Evolutionary conservation across 2,797 vertebrate genomes (phyloP), one percentile per base, ranked within the genome.

Genomic region (Acanthis flammea): DNA sequence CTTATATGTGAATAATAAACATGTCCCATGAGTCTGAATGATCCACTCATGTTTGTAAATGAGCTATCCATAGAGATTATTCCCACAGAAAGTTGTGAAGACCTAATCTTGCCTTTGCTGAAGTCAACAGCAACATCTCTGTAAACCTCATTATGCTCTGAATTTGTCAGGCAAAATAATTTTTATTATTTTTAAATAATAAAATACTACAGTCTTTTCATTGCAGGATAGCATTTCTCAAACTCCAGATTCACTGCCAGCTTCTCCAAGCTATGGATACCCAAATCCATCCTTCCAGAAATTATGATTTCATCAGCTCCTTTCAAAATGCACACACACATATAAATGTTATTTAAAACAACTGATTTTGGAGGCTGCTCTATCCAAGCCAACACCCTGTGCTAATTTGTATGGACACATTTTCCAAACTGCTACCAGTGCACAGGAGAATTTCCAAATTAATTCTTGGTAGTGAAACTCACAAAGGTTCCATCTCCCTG

Each of bases 41-140:
- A 94, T 94, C 89, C 63, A 86, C 60, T 92, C 87, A 77, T 91
- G 90, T 94, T 86, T 92, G 79, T 91, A 92, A 94, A 97, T 77
- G 88, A 96, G 90, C 48, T 63, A 79, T 63, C 95, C 88, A 42
- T 0, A 47, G 90, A 88, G 82, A 95, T 84, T 88, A 86, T 70
- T 91, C 67, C 77, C 63, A 86, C 76, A 63, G 37, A 94, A 96
- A 81, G 48, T 84, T 81, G 63, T 67, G 61, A 88, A 91, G 87
- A 62, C 35, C 66, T 88, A 76, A 54, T 91, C 92, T 60, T 24
- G 76, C 70, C 4, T 13, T 47, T 72, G 60, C 53, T 80, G 78
- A 88, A 94, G 75, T 74, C 81, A 89, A 87, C 65, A 89, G 60
- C 54, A 91, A 83, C 63, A 68, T 86, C 86, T 91, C 84, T 77